Percentiles rank a stretch among this genome's conserved stretches.
These are phyloP conservation scores for Enhydra lutris DNA, from an alignment of 2,113 vertebrate genomes.

Conservation along the genomic window DNA sequence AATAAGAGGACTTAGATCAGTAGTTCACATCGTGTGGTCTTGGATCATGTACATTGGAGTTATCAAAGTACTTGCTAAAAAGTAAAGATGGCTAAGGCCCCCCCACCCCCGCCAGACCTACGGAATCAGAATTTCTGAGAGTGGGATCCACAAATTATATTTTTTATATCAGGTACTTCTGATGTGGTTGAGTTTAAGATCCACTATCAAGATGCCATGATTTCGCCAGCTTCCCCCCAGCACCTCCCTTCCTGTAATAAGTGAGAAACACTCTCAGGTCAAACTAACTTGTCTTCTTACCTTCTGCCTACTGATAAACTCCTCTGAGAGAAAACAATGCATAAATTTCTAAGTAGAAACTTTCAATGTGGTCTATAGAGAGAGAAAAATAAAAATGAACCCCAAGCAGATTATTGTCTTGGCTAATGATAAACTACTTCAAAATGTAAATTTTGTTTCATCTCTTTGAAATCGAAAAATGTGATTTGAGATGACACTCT, in stretches of 20 bases:
- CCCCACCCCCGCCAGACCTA: not conserved
- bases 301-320: not conserved
- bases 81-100: not conserved
- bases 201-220: not conserved
- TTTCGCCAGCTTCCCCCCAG: not conserved
- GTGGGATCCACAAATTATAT: not conserved
- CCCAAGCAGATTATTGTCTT: constrained; percentile 41
- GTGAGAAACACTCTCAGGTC: not conserved
- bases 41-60: not conserved
- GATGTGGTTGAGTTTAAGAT: not conserved
- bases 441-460: constrained; percentile 67
- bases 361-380: not conserved
- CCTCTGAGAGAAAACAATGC: not conserved
- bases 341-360: constrained; percentile 35
- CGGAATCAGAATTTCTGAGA: not conserved
- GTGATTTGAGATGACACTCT: constrained; percentile 45
- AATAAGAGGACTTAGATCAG: not conserved
- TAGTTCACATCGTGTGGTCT: not conserved
- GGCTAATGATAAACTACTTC: constrained; percentile 53
- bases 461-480: constrained; percentile 66
- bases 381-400: not conserved
- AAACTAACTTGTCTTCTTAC: not conserved
- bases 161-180: not conserved
- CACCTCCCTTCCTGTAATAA: not conserved
- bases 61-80: not conserved